These are phyloP conservation scores for Calosoma granatense DNA, from an alignment of 1,140 invertebrate genomes.

Conservation along the genomic window DNA sequence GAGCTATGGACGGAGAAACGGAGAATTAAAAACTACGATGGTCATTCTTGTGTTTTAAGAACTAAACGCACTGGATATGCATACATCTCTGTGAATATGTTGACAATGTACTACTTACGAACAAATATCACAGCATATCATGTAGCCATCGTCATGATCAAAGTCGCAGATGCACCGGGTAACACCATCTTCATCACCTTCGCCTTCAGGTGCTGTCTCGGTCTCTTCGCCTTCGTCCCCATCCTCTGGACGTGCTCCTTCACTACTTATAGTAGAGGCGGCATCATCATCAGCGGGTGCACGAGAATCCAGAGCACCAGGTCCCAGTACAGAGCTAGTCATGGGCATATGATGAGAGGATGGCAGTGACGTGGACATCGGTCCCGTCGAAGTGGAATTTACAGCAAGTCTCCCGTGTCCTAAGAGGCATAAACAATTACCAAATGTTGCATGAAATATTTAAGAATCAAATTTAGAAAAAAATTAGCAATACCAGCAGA, in stretches of 20 bases:
- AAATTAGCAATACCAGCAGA: no score
- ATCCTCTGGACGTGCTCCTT: constrained; percentile 42
- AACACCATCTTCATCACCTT: constrained; percentile 76
- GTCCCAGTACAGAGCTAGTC: neutral
- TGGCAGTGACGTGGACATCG: neutral
- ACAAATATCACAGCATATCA: constrained; percentile 93
- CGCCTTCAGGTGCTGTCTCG: constrained; percentile 76
- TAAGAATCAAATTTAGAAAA: neutral
- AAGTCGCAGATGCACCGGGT: constrained; percentile 91
- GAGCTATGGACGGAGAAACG: constrained; percentile 28
- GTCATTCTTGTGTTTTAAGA: neutral
- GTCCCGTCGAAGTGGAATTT: neutral
- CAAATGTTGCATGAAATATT: no score
- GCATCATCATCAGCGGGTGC: constrained; percentile 45
- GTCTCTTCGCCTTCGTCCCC: constrained; percentile 74
- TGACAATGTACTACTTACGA: constrained; percentile 18
- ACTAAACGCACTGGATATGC: neutral
- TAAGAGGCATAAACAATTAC: neutral
- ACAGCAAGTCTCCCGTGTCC: neutral
- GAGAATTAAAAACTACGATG: no score
- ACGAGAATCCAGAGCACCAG: neutral
- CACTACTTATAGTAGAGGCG: constrained; percentile 53
- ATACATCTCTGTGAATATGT: neutral
- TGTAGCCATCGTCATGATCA: constrained; percentile 93
- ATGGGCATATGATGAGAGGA: neutral